Evolutionary conservation across 2,113 vertebrate species (phyloP), one percentile per base, ranked within the genome.

Genomic region (Anarrhichthys ocellatus): DNA sequence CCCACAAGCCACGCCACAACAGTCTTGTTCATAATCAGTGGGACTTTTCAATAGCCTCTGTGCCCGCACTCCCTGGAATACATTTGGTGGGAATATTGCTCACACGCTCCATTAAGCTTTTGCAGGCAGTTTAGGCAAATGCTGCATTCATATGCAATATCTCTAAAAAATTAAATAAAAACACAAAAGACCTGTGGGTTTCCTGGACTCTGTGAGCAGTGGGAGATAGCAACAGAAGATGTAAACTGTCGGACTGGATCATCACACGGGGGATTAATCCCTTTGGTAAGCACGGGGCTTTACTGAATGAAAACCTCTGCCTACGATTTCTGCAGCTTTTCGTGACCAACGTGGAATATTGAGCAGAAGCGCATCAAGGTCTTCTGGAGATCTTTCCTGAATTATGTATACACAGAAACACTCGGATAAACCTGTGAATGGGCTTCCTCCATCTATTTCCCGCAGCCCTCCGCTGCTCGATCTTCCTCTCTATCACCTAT

Each of bases 91-190:
- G 78, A 85, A 88, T 77, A 74, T 77, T 85, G 72, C 66, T 78
- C 83, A 62, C 54, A 88, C 87, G 81, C 67, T 88, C 82, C 87
- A 91, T 93, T 91, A 92, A 80, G 87, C 84, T 68, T 83, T 69
- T 84, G 73, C 84, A 85, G 78, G 79, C 82, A 88, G 84, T 91
- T 92, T 84, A 83, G 86, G 85, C 69, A 84, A 83, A 76, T 64
- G 81, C 78, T 75, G 83, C 40, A 82, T 89, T 87, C 80, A 34
- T 62, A 88, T 91, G 81, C 52, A 87, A 83, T 86, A 84, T 90
- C 82, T 78, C 85, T 88, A 56, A 54, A 54, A 69, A 69, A 52
- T 22, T 5, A 58, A 72, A 68, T 50, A 5, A 32, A 9, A 62
- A 72, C 20, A 24, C 54, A 36, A 74, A 81, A 71, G 38, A 82